These are phyloP conservation scores for Elanus axillaris DNA, from an alignment of 2,113 vertebrate genomes.

Conservation along the genomic window DNA sequence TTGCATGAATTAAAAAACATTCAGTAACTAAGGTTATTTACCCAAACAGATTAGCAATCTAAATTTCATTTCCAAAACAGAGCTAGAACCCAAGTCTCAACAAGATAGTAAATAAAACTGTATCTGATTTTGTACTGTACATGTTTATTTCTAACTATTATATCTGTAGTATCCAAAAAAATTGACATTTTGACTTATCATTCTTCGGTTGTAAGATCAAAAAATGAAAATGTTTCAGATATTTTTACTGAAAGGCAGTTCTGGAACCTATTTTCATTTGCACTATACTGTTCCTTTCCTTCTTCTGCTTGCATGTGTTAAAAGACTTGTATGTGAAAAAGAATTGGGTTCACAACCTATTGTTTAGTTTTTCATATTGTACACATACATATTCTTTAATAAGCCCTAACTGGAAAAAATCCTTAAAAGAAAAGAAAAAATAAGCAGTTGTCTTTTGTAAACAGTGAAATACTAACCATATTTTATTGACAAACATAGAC, in stretches of 20 bases:
- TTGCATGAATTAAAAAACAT: neutral
- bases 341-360: neutral
- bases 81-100: neutral
- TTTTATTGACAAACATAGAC: neutral
- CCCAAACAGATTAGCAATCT: neutral
- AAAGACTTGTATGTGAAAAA: neutral
- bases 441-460: neutral
- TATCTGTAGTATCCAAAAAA: neutral
- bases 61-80: neutral
- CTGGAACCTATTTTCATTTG: neutral
- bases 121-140: neutral
- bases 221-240: neutral
- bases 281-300: neutral
- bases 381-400: neutral
- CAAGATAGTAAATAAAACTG: neutral
- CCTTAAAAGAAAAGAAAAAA: neutral
- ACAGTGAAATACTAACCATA: neutral
- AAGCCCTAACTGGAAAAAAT: neutral
- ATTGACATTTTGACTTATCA: neutral
- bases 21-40: neutral
- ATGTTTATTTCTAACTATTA: neutral
- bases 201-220: neutral
- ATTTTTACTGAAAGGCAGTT: neutral
- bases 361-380: neutral
- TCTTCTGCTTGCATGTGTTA: neutral